phyloP scores from a whole-genome alignment of 2,888 invertebrate genomes.

The Melikaiella ostensackeni region DNA sequence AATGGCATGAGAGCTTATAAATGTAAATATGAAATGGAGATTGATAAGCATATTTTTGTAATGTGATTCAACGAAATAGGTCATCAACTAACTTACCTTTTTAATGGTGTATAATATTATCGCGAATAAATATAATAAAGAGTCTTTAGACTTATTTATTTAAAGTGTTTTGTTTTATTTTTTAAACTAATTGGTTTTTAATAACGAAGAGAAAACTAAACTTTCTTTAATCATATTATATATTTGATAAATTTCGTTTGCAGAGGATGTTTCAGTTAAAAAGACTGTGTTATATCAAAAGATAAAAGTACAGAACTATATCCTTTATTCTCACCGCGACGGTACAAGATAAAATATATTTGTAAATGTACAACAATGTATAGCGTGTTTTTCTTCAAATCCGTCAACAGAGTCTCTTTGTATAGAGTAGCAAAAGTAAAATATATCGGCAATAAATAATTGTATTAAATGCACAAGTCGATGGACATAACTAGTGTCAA shows the following conservation, averaged over 20 bases:
- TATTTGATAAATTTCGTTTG: not conserved
- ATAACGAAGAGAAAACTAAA: no score
- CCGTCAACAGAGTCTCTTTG: not conserved
- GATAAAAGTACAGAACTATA: slow-evolving; percentile 17
- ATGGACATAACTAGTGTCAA: no score
- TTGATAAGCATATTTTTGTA: slow-evolving; percentile 42
- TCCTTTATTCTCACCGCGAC: slow-evolving; percentile 13
- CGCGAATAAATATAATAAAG: slow-evolving; percentile 63
- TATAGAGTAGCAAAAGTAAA: slow-evolving; percentile 22
- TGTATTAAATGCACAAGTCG: not conserved
- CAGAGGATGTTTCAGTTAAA: slow-evolving; percentile 17
- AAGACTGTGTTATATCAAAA: not conserved
- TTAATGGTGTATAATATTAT: slow-evolving; percentile 66
- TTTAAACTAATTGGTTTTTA: no score
- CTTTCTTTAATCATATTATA: no score
- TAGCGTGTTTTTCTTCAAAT: not conserved
- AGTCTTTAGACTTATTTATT: slow-evolving; percentile 47
- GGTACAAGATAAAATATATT: slow-evolving; percentile 50
- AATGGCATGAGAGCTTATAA: slow-evolving; percentile 9
- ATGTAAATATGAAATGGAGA: slow-evolving; percentile 35
- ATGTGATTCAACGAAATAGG: slow-evolving; percentile 56
- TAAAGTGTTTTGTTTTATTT: not conserved
- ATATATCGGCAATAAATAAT: slow-evolving; percentile 28
- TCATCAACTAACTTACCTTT: slow-evolving; percentile 62
- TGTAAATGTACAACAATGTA: slow-evolving; percentile 14